Evolutionary conservation across 2,797 vertebrate genomes (phyloP), one percentile per base, ranked within the genome.

Genomic region (Atherinosoma microstoma): DNA sequence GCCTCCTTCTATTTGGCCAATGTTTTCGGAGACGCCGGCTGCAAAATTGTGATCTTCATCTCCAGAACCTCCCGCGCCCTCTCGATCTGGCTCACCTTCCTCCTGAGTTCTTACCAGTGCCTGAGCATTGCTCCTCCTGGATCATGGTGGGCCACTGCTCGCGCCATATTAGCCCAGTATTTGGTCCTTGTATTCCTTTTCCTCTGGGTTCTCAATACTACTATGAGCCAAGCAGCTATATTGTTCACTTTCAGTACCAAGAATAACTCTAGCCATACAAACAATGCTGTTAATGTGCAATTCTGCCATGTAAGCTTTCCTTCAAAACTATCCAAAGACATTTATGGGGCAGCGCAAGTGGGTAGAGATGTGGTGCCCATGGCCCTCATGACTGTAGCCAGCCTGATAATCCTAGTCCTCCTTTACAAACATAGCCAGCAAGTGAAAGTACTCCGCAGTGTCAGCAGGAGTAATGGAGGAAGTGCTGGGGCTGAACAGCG

Each of bases 51-150:
- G 58, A 94, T 95, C 72, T 95, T 94, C 40, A 24, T 95, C 49
- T 94, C 94, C 84, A 89, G 95, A 49, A 94, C 89, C 0, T 89
- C 88, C 3, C 92, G 94, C 0, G 88, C 92, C 38, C 88, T 95
- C 64, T 96, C 94, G 2, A 94, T 95, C 76, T 95, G 94, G 94
- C 87, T 96, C 67, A 95, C 94, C 36, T 96, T 94, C 10, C n/a
- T 91, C 47, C 78, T 95, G 58, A 95, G 93, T 5, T 79, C 83
- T 18, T 95, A 93, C 74, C 94, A 95, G 89, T 92, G 94, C 59
- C 79, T 95, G 61, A 93, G 93, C 77, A 79, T 95, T 0, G 84
- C 89, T 10, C 92, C 93, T 7, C 93, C 94, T 0, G 94, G 93
- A 13, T 94, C 94, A 0, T 64, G 57, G 42, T 94, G 93, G 93